Conservation (phyloP, 2,888 invertebrate genomes). For the Terebella lapidaria region DNA sequence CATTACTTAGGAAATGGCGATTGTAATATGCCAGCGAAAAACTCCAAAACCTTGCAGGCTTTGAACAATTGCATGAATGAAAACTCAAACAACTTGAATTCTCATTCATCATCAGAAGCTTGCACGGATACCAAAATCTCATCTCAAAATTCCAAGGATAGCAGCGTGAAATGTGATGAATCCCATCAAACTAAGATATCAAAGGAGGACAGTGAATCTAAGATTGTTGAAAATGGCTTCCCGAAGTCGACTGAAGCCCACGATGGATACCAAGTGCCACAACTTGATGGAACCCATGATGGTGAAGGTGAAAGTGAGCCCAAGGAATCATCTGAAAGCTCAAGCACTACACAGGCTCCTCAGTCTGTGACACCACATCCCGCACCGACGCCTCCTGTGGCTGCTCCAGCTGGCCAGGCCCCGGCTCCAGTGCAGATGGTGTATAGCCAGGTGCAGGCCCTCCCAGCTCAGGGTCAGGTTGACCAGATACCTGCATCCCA, state of each 20-base stretch:
- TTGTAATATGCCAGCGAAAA: constrained; percentile 3
- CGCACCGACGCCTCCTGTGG: neutral
- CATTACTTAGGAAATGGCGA: constrained; percentile 6
- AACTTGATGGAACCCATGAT: neutral
- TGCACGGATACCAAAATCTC: neutral
- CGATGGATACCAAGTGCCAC: neutral
- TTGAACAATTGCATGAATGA: neutral
- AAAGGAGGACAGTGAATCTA: neutral
- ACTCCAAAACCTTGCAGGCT: neutral
- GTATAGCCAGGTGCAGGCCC: neutral
- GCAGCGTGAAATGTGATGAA: no score
- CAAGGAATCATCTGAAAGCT: no score
- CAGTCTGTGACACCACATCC: neutral
- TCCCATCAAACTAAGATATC: neutral
- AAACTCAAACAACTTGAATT: neutral
- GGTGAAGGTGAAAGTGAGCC: neutral
- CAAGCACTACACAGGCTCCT: no score
- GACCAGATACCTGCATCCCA: neutral
- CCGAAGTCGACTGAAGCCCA: neutral
- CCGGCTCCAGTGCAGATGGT: neutral
- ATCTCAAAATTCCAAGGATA: no score
- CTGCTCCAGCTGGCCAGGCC: neutral
- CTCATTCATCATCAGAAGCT: neutral
- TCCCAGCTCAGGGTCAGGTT: neutral
- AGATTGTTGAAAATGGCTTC: neutral